phyloP scores from a whole-genome alignment of 2,888 invertebrate species.

The Aphidius colemani region DNA sequence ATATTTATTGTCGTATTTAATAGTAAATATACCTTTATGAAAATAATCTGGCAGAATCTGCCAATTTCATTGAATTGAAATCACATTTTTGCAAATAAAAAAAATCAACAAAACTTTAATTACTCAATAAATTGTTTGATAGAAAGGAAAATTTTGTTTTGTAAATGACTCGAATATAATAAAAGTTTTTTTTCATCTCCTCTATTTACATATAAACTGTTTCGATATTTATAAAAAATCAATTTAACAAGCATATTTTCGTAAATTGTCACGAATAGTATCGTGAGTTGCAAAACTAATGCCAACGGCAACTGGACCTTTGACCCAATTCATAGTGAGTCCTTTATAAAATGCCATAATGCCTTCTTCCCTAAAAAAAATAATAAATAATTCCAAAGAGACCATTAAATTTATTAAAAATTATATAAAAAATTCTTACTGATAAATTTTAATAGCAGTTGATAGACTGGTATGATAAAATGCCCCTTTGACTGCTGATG shows the following conservation, averaged over 20 bases:
- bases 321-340: constrained; percentile 99
- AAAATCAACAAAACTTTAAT: no score
- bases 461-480: constrained; percentile 65
- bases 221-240: background rate
- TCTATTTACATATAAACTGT: constrained; percentile 12
- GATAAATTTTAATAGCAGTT: constrained; percentile 74
- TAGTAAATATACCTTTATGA: no score
- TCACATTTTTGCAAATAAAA: no score
- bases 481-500: constrained; percentile 64
- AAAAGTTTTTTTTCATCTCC: constrained; percentile 3
- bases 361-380: constrained; percentile 77
- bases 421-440: constrained; percentile 61
- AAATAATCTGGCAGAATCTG: no score
- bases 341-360: constrained; percentile 95
- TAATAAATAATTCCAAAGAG: constrained; percentile 2
- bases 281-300: constrained; percentile 97
- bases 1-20: no score
- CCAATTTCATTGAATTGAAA: no score
- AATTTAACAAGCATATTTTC: constrained; percentile 49
- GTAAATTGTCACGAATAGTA: constrained; percentile 68
- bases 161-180: constrained; percentile 9
- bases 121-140: no score
- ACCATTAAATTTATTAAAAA: background rate
- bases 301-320: constrained; percentile 88
- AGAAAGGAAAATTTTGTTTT: no score